Base-by-base conservation (phyloP, 2,888 invertebrate species). In the Lepidochrysops patricia region DNA sequence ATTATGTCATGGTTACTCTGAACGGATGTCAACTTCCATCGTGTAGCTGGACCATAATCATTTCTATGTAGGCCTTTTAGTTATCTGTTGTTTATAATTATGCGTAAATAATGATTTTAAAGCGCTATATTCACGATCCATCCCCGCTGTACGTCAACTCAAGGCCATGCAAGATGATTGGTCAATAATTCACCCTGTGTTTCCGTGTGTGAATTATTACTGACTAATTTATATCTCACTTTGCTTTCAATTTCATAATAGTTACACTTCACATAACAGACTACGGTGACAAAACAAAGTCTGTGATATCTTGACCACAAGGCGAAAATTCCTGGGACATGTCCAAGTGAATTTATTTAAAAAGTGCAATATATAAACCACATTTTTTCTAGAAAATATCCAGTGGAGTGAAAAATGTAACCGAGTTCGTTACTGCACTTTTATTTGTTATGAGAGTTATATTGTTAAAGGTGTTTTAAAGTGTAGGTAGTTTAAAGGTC, bases 261-360 rank as follows among this genome's bases (percentile, higher is more conserved):
- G 7, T 7, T 29, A 29, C 6, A 29, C 6, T 9, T 29, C 1
- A 29, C 7, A 29, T 6, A 29, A 29, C n/a, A n/a, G n/a, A n/a
- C n/a, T n/a, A n/a, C n/a, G n/a, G n/a, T n/a, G n/a, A 29, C 29
- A 9, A 9, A 29, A 7, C 29, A 9, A 29, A 29, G 7, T 2
- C 37, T 37, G 15, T 29, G 29, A 29, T 3, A 37, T 15, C 1
- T 15, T 37, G 15, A 37, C 37, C 37, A 15, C 37, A 19, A 3
- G 37, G 6, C 37, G 7, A 15, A 15, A 15, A 37, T 37, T 13
- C 23, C 25, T 63, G 69, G 70, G 67, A 64, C 67, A 68, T 67
- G 73, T 70, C 66, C 66, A 64, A 64, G 25, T 15, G 65, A 74
- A 77, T 79, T 77, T 75, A 79, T 80, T 78, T 76, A 70, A 77